Conservation (phyloP, 1,140 invertebrate genomes). For the Chironomus tepperi region DNA sequence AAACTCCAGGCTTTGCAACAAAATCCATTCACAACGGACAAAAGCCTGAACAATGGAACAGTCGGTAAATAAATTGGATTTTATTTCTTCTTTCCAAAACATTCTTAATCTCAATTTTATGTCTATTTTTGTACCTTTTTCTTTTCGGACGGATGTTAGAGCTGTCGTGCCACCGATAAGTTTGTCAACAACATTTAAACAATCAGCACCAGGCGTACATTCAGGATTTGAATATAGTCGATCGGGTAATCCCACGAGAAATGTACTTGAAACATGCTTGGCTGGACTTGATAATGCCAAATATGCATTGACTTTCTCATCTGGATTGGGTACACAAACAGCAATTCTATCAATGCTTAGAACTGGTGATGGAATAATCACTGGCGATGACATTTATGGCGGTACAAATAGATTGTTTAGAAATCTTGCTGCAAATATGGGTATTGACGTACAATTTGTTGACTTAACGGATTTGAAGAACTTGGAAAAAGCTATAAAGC, state of each 20-base stretch:
- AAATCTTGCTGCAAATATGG: slow-evolving; percentile 48
- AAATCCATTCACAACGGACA: slow-evolving; percentile 85
- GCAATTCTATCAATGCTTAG: slow-evolving; percentile 62
- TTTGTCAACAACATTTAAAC: slow-evolving; percentile 88
- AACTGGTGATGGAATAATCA: slow-evolving; percentile 78
- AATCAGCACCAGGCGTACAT: slow-evolving; percentile 70
- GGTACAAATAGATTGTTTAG: slow-evolving; percentile 52
- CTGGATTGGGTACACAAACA: slow-evolving; percentile 74
- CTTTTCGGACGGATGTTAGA: not conserved
- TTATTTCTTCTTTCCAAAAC: slow-evolving; percentile 30
- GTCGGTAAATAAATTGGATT: slow-evolving; percentile 25
- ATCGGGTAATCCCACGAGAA: slow-evolving; percentile 85
- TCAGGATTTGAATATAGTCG: slow-evolving; percentile 80
- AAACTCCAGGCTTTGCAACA: slow-evolving; percentile 62
- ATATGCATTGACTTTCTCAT: slow-evolving; percentile 70
- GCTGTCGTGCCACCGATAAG: slow-evolving; percentile 82
- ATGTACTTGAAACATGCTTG: slow-evolving; percentile 74
- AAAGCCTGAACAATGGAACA: slow-evolving; percentile 78
- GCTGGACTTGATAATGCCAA: slow-evolving; percentile 81
- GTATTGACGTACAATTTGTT: slow-evolving; percentile 59
- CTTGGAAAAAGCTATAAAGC: slow-evolving; percentile 52
- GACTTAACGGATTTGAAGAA: slow-evolving; percentile 56
- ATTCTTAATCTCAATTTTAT: slow-evolving; percentile 33
- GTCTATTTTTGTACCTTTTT: too few relatives aligned
- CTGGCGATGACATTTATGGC: slow-evolving; percentile 87